A percentile compares a stretch with the other conserved stretches of the same genome.
phyloP scores from a whole-genome alignment of 2,113 vertebrate species.

The Gambusia affinis region DNA sequence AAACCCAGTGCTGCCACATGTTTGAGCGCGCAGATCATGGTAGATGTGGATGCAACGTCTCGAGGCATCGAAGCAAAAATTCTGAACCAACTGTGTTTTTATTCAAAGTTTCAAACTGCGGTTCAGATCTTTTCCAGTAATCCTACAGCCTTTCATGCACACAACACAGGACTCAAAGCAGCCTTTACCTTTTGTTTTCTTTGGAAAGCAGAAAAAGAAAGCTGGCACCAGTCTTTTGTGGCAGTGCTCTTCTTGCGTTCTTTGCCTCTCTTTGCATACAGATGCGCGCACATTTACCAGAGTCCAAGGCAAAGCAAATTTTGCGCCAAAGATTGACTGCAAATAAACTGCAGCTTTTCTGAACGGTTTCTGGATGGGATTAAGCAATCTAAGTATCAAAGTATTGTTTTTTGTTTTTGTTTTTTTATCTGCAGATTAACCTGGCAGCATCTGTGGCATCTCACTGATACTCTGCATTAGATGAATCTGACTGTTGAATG shows the following conservation, averaged over 20 bases:
- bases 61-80: not conserved
- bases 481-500: not conserved
- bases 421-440: not conserved
- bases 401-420: too few relatives aligned
- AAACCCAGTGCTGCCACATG: constrained; percentile 7
- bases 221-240: not conserved
- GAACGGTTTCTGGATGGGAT: not conserved
- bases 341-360: not conserved
- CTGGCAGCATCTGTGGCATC: not conserved
- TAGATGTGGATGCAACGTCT: not conserved
- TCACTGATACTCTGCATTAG: not conserved
- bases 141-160: too few relatives aligned
- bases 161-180: not conserved
- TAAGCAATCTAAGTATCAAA: not conserved
- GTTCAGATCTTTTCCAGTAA: too few relatives aligned
- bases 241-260: not conserved
- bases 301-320: not conserved
- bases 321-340: not conserved
- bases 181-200: not conserved
- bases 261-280: not conserved
- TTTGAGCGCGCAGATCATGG: not conserved
- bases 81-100: too few relatives aligned
- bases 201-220: not conserved
- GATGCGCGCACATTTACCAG: not conserved
- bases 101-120: too few relatives aligned